phyloP scores from a whole-genome alignment of 2,113 vertebrate genomes.

The Gymnobelideus leadbeateri region DNA sequence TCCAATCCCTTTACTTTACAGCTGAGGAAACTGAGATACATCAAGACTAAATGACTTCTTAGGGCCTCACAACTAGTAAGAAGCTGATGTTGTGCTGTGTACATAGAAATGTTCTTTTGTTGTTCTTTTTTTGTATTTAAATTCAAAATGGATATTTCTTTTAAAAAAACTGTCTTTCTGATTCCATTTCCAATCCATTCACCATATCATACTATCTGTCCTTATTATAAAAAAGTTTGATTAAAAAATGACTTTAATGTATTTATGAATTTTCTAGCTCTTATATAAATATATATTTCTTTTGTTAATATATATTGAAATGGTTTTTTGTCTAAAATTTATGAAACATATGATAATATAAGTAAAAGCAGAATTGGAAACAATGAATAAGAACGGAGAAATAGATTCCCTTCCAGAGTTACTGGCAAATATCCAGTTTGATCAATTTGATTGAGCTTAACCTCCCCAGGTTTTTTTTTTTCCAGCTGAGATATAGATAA shows the following conservation, averaged over 20 bases:
- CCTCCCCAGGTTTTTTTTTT: not conserved
- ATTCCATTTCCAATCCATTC: not conserved
- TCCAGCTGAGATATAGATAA: not conserved
- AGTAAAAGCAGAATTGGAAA: not conserved
- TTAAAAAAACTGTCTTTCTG: not conserved
- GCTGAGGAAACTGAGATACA: not conserved
- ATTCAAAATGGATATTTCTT: not conserved
- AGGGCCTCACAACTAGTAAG: not conserved
- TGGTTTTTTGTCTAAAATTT: not conserved
- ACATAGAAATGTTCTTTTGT: not conserved
- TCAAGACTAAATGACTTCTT: not conserved
- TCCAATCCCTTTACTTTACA: not conserved
- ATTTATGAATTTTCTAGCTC: not conserved
- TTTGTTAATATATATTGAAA: not conserved
- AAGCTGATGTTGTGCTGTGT: not conserved
- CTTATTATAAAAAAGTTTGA: not conserved
- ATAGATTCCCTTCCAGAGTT: not conserved
- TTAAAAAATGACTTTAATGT: not conserved
- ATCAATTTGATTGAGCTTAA: not conserved
- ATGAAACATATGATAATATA: not conserved
- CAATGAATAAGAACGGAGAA: not conserved
- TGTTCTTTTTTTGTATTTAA: not conserved
- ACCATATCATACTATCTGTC: not conserved
- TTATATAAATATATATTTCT: not conserved
- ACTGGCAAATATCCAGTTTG: not conserved